Conservation (phyloP, 2,797 vertebrate species). For the Tauraco hartlaubi region DNA sequence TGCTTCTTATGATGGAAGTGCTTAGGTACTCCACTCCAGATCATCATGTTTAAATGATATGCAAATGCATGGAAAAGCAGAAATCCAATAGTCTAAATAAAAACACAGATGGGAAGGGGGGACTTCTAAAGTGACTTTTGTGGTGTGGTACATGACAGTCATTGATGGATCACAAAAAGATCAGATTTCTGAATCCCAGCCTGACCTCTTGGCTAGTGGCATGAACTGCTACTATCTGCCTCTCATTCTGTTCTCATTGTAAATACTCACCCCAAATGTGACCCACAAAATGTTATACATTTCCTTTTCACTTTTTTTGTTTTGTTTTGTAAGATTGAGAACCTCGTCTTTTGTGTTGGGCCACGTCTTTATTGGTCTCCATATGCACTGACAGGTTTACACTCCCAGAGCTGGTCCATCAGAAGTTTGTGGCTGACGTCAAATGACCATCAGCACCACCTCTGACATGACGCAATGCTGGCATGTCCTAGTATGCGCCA, state of each 20-base stretch:
- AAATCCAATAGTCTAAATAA: background rate
- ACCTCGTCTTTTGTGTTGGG: background rate
- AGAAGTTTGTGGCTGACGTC: background rate
- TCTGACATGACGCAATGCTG: background rate
- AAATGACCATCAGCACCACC: background rate
- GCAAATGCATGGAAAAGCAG: background rate
- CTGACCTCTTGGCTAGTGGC: background rate
- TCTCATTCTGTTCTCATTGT: background rate
- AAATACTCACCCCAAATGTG: background rate
- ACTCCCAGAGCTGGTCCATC: background rate
- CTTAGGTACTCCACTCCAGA: background rate
- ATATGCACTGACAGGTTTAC: background rate
- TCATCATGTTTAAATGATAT: background rate
- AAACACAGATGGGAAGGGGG: background rate
- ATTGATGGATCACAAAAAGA: background rate
- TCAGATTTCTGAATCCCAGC: background rate
- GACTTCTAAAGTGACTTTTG: background rate
- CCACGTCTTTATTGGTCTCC: background rate
- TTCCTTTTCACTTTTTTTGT: background rate
- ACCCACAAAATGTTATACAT: background rate
- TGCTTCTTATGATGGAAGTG: background rate
- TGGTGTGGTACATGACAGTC: background rate
- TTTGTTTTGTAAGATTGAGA: too few species aligned
- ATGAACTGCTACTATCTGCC: background rate
- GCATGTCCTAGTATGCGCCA: background rate